Evolutionary conservation across 2,797 vertebrate genomes (phyloP).

Genomic region (Squalus acanthias): DNA sequence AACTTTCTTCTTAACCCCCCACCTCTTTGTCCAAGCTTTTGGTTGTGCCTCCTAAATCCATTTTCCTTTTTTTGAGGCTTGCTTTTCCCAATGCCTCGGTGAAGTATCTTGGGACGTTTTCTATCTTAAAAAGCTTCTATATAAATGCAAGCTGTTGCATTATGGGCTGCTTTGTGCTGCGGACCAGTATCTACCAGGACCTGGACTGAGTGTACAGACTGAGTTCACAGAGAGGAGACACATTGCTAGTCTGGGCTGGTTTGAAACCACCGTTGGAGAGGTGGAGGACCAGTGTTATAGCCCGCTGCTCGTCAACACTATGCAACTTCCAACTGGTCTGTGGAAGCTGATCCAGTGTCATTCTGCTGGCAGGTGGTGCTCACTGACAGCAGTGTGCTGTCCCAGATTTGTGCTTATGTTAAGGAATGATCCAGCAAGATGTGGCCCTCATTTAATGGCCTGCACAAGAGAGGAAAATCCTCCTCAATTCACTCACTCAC

Average conservation of each 20-base stretch:
- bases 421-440: not conserved
- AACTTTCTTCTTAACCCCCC: not conserved
- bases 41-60: not conserved
- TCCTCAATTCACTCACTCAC: not conserved
- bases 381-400: not conserved
- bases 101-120: not conserved
- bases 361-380: not conserved
- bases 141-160: not conserved
- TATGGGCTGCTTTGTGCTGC: not conserved
- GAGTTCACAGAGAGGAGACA: too few species aligned
- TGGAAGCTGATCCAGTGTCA: not conserved
- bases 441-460: not conserved
- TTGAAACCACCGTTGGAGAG: not conserved
- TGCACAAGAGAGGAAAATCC: too few species aligned
- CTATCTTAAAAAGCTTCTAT: not conserved
- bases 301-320: not conserved
- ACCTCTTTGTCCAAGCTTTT: not conserved
- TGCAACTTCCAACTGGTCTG: not conserved
- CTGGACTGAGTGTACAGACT: not conserved
- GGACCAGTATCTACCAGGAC: not conserved
- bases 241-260: not conserved
- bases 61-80: not conserved
- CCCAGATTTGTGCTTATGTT: not conserved
- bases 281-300: not conserved
- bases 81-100: not conserved